Percentiles rank a stretch among this genome's conserved stretches.
phyloP scores from a whole-genome alignment of 1,140 invertebrate genomes.

The Pseudachorutes palmiensis region DNA sequence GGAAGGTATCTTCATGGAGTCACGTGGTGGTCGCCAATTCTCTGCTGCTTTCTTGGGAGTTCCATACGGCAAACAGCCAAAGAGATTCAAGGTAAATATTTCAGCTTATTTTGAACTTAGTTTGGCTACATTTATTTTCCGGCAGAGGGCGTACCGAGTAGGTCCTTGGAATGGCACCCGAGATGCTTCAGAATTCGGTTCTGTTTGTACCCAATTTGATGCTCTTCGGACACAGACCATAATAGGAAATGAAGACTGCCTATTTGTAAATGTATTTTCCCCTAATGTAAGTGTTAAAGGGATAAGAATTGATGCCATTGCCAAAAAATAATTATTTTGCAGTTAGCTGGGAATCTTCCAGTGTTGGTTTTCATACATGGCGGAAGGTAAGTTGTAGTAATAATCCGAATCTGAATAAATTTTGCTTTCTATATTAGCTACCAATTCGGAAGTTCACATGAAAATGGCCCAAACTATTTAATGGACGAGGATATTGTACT shows the following conservation, averaged over 20 bases:
- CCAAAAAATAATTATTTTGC: background rate
- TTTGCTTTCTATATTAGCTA: background rate
- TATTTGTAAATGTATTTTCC: background rate
- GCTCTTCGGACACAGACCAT: too few relatives aligned
- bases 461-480: background rate
- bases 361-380: constrained; percentile 1
- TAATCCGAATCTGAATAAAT: background rate
- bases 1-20: too few relatives aligned
- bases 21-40: too few relatives aligned
- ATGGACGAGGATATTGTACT: background rate
- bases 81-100: too few relatives aligned
- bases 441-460: background rate
- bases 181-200: too few relatives aligned
- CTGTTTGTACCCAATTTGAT: too few relatives aligned
- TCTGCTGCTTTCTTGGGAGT: too few relatives aligned
- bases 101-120: too few relatives aligned
- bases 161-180: too few relatives aligned
- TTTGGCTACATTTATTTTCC: too few relatives aligned
- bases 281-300: background rate
- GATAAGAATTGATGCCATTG: background rate
- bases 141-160: too few relatives aligned
- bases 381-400: background rate
- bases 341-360: background rate
- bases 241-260: constrained; percentile 4
- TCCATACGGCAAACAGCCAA: too few relatives aligned